These are phyloP conservation scores for Piliocolobus tephrosceles DNA, from an alignment of 2,113 vertebrate genomes.

Conservation along the genomic window DNA sequence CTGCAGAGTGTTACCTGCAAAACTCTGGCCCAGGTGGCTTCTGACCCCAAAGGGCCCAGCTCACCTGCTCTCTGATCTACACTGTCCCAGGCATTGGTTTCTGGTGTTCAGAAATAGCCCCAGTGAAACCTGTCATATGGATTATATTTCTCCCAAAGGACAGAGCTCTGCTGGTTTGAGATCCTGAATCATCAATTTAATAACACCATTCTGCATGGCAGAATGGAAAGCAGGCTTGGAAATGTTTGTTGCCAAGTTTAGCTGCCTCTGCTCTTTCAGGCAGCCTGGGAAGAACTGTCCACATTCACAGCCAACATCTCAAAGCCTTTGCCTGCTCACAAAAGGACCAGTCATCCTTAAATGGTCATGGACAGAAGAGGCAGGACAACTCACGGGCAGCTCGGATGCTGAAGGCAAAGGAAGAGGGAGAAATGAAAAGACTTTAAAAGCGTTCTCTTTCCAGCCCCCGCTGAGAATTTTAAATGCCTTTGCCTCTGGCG, in stretches of 20 bases:
- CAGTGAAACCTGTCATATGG: background rate
- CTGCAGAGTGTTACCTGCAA: background rate
- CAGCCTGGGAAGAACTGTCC: background rate
- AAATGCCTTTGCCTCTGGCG: conserved; percentile 57
- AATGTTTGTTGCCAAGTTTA: background rate
- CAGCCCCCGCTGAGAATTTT: conserved; percentile 62
- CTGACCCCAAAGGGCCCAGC: background rate
- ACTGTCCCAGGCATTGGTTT: background rate
- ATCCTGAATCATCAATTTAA: conserved; percentile 36
- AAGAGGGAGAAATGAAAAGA: conserved; percentile 43
- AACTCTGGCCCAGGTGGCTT: background rate
- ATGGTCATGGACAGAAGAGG: background rate
- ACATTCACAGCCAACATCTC: background rate
- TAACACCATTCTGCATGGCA: background rate
- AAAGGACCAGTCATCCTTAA: conserved; percentile 48
- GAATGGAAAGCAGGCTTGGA: background rate
- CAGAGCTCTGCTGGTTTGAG: background rate
- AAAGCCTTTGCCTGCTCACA: conserved; percentile 8
- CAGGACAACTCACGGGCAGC: conserved; percentile 19
- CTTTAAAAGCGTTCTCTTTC: conserved; percentile 44
- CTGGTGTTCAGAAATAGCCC: conserved; percentile 40
- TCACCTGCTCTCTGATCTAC: background rate
- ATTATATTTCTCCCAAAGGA: conserved; percentile 44
- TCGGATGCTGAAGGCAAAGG: background rate
- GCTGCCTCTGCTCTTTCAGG: background rate